Evolutionary conservation across 2,888 invertebrate genomes (phyloP), one percentile per base, ranked within the genome.

Genomic region (Archaeoteleia sp.): DNA sequence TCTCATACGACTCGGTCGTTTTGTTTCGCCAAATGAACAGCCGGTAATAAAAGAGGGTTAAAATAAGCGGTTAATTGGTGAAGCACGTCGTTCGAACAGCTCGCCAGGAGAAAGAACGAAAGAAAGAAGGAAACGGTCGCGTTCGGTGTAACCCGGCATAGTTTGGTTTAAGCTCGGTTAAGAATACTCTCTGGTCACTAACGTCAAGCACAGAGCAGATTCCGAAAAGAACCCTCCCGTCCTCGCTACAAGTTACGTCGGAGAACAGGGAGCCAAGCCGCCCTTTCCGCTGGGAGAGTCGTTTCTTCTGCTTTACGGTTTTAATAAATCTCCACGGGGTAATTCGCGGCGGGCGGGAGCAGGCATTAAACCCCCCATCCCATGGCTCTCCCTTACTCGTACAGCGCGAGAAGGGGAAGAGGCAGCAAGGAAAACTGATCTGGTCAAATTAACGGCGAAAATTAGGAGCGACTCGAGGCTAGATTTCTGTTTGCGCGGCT

Each of bases 241-340:
- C 37, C 65, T 71, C 55, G 65, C 67, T 49, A 54, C 68, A 70
- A 73, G 72, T 71, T 71, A 73, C 74, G 67, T 20, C 49, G 55
- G 55, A 54, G 63, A 69, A 66, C 63, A 43, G 43, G 40, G 53
- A 61, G 55, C 63, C 57, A 17, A 54, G 30, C 46, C 48, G 6
- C 74, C 73, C 69, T 71, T 76, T 73, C 74, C 69, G 65, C 61
- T 61, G 67, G 74, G 71, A 70, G 74, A 79, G 78, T 78, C 78
- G 81, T 83, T 83, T 80, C 81, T 82, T 80, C 79, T 80, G 78
- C 76, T 83, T 82, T 82, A 83, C 82, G 81, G 79, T 83, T 83
- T 82, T 83, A 82, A 83, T 83, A 83, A 83, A 83, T 83, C 83
- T 83, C 77, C 72, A 75, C 75, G 78, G 78, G 78, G 80, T 82